Evolutionary conservation across 2,113 vertebrate species (phyloP).

Genomic region (Australoheros scitulus): DNA sequence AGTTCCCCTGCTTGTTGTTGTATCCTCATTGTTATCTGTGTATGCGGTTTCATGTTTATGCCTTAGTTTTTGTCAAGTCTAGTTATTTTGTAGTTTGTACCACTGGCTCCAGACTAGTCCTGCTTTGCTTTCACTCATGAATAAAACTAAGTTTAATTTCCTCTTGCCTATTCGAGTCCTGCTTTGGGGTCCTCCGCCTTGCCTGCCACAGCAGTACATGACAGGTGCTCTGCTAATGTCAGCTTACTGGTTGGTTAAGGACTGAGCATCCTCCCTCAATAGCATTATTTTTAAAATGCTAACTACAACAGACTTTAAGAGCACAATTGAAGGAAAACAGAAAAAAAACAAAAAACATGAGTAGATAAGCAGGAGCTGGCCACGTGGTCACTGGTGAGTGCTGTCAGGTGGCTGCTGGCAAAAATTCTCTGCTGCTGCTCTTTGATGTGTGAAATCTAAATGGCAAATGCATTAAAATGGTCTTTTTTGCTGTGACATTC

Average conservation of each 20-base stretch:
- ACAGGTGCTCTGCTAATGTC: background rate
- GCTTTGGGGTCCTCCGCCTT: too few relatives aligned
- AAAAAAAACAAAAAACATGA: background rate
- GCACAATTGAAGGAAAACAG: background rate
- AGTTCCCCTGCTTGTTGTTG: too few relatives aligned
- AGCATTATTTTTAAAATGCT: background rate
- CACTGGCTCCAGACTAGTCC: too few relatives aligned
- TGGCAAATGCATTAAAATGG: background rate
- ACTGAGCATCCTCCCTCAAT: background rate
- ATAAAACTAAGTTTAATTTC: too few relatives aligned
- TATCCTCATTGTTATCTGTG: too few relatives aligned
- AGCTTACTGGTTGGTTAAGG: background rate
- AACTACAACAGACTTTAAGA: background rate
- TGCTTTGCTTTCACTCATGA: too few relatives aligned
- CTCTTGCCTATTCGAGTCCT: too few relatives aligned
- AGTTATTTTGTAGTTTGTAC: too few relatives aligned
- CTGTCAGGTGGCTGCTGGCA: background rate
- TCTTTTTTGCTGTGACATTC: background rate
- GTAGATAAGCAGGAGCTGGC: background rate
- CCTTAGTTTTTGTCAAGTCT: too few relatives aligned
- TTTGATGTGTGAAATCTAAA: conserved; percentile 13
- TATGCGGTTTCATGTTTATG: too few relatives aligned
- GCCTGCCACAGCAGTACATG: too few relatives aligned
- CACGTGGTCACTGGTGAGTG: background rate
- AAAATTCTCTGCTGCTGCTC: background rate